Evolutionary conservation across 2,888 invertebrate genomes (phyloP).

Genomic region (Allophyes oxyacanthae): DNA sequence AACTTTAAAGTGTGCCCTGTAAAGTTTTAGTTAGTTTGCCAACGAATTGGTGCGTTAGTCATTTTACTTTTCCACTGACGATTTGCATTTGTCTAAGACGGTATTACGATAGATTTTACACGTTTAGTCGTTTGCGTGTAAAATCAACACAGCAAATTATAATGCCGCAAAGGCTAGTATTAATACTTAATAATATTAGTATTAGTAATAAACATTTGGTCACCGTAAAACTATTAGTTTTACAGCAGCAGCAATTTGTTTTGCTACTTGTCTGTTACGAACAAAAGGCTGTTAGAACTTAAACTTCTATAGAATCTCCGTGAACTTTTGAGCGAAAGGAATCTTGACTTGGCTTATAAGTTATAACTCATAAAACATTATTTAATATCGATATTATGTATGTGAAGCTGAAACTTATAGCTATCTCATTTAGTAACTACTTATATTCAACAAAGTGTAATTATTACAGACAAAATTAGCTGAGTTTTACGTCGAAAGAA

Average conservation of each 20-base stretch:
- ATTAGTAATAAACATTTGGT: slow-evolving; percentile 8
- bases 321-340: slow-evolving; percentile 19
- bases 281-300: slow-evolving; percentile 45
- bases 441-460: no score
- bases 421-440: background rate
- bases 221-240: slow-evolving; percentile 25
- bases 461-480: no score
- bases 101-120: no score
- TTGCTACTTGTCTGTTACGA: slow-evolving; percentile 17
- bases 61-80: no score
- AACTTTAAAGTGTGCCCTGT: no score
- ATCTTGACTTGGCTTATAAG: slow-evolving; percentile 11
- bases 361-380: slow-evolving; percentile 35
- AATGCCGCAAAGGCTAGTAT: background rate
- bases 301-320: slow-evolving; percentile 39
- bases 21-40: no score
- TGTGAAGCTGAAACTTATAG: background rate
- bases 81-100: no score
- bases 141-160: background rate
- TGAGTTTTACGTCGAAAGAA: no score
- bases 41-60: no score
- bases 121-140: no score
- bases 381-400: slow-evolving; percentile 37
- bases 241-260: slow-evolving; percentile 39
- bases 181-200: no score